These are phyloP conservation scores for Apamea epomidion DNA, from an alignment of 2,888 invertebrate species.

Conservation along the genomic window DNA sequence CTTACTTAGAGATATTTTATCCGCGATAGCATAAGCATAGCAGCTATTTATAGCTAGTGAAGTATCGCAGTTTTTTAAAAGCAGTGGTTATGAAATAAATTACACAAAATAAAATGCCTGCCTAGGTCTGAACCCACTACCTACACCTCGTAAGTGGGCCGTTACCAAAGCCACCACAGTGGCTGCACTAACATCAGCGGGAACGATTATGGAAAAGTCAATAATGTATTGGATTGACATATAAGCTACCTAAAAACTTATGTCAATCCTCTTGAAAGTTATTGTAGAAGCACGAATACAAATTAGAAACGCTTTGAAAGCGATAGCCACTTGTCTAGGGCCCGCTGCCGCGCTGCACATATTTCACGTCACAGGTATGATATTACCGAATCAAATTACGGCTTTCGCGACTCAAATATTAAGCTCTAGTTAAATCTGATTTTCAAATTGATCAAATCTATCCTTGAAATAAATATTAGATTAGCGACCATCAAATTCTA, in stretches of 20 bases:
- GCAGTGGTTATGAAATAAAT: no score
- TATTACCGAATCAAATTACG: neutral
- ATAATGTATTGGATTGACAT: neutral
- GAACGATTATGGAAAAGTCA: neutral
- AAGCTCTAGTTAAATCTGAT: neutral
- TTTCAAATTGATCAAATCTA: neutral
- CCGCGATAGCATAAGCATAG: no score
- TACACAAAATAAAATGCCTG: no score
- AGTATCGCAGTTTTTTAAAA: no score
- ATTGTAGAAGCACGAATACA: neutral
- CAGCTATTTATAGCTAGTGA: no score
- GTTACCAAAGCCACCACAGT: no score
- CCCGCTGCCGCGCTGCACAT: neutral
- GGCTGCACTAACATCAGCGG: neutral
- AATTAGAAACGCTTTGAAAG: neutral
- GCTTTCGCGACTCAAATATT: neutral
- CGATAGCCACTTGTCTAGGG: neutral
- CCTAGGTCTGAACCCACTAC: no score
- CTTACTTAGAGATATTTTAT: neutral
- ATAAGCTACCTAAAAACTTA: neutral
- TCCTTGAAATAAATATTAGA: conserved; percentile 2
- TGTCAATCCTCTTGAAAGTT: neutral
- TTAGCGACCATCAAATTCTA: conserved; percentile 16
- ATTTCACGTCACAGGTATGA: neutral
- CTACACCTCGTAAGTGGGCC: no score